These are phyloP conservation scores for Aurelia coerulea DNA, from an alignment of 30 jellyfish, hydroid and myxozoan species.

Conservation along the genomic window DNA sequence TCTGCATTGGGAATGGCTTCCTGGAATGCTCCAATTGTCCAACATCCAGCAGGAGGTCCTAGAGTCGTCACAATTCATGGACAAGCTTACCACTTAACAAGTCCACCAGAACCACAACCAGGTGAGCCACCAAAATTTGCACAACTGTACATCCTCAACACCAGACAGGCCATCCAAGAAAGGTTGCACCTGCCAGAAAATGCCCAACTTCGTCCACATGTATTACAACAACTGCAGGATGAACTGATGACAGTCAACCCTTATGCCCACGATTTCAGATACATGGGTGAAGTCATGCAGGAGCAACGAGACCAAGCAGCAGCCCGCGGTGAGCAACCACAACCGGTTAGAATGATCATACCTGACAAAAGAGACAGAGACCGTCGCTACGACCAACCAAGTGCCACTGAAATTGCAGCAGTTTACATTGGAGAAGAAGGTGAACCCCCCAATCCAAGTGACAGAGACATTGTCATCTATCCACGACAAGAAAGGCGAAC, in stretches of 20 bases:
- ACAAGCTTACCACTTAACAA: constrained; percentile 4
- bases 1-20: background rate
- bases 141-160: background rate
- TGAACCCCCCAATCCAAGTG: background rate
- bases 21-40: background rate
- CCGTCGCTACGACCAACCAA: background rate
- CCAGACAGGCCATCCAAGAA: constrained; percentile 17
- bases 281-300: constrained; percentile 6
- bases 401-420: background rate
- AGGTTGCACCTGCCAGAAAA: background rate
- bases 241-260: constrained; percentile 9
- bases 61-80: constrained; percentile 4
- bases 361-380: background rate
- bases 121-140: constrained; percentile 9
- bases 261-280: background rate
- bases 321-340: background rate
- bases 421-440: background rate
- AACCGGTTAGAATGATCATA: background rate
- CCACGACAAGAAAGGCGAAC: background rate
- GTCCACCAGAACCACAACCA: constrained; percentile 9
- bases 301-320: background rate
- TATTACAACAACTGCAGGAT: background rate
- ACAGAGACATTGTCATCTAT: background rate
- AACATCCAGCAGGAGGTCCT: constrained; percentile 6
- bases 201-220: background rate